Evolutionary conservation across 2,113 vertebrate genomes (phyloP).

Genomic region (Geococcyx californianus): DNA sequence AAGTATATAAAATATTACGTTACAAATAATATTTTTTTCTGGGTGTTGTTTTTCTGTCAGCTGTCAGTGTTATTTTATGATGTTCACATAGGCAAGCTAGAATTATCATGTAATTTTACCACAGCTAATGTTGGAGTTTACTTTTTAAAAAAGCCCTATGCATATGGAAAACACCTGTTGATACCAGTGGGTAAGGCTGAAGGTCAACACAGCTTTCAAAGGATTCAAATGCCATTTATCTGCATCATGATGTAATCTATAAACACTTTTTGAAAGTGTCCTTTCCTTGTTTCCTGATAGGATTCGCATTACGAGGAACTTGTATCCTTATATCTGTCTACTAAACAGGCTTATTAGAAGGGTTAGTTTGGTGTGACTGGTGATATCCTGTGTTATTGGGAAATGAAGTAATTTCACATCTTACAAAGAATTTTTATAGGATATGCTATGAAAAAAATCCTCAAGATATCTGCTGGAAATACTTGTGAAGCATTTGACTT

Average conservation of each 20-base stretch:
- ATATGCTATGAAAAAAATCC: not conserved
- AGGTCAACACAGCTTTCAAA: not conserved
- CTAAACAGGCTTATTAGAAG: not conserved
- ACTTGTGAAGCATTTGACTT: constrained; percentile 38
- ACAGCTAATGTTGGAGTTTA: not conserved
- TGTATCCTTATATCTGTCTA: not conserved
- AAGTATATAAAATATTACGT: not conserved
- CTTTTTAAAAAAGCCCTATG: not conserved
- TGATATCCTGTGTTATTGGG: not conserved
- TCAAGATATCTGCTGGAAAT: constrained; percentile 20
- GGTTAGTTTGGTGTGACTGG: not conserved
- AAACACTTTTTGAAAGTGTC: not conserved
- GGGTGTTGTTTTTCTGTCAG: not conserved
- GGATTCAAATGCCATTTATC: not conserved
- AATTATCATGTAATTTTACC: not conserved
- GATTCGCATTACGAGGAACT: not conserved
- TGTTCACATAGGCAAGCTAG: not conserved
- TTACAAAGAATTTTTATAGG: not conserved
- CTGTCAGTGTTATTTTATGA: rapidly evolving
- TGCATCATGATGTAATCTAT: not conserved
- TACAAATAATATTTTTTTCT: not conserved
- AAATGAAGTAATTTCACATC: not conserved
- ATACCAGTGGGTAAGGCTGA: not conserved
- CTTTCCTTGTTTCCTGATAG: not conserved
- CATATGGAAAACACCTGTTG: not conserved